Conservation (phyloP, 2,888 invertebrate genomes). For the Hylaea fasciaria region DNA sequence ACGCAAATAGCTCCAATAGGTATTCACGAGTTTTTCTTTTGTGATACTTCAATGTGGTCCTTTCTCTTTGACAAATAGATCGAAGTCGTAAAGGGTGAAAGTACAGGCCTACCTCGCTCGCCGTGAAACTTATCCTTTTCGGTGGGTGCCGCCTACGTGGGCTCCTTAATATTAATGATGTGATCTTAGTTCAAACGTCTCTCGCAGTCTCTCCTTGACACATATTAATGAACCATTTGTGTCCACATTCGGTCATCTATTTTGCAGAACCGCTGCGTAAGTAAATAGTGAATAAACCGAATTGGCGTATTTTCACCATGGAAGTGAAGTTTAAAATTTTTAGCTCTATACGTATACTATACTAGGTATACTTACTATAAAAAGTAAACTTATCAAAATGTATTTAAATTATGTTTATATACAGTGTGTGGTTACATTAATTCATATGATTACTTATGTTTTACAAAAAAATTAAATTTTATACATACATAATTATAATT, state of each 20-base stretch:
- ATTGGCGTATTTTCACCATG: constrained; percentile 3
- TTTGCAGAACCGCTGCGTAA: constrained; percentile 47
- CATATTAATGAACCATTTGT: constrained; percentile 80
- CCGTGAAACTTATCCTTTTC: constrained; percentile 76
- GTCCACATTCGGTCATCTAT: constrained; percentile 69
- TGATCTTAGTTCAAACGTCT: constrained; percentile 80
- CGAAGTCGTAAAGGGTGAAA: constrained; percentile 79
- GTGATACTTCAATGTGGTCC: constrained; percentile 56
- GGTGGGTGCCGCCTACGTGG: constrained; percentile 72
- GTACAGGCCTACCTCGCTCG: no score
- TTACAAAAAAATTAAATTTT: no score
- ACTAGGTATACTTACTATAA: no score
- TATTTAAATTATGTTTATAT: no score
- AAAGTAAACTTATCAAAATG: no score
- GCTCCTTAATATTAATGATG: constrained; percentile 83
- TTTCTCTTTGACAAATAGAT: constrained; percentile 72
- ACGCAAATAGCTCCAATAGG: constrained; percentile 39
- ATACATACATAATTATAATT: no score
- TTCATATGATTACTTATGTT: no score
- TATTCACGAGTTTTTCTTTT: constrained; percentile 51
- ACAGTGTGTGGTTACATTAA: no score
- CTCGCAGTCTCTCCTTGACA: constrained; percentile 73
- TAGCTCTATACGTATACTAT: background rate
- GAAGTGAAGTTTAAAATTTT: constrained; percentile 17
- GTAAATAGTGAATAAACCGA: constrained; percentile 44